Base-by-base conservation (phyloP, 2,888 invertebrate species). In the Deroplatys truncata region DNA sequence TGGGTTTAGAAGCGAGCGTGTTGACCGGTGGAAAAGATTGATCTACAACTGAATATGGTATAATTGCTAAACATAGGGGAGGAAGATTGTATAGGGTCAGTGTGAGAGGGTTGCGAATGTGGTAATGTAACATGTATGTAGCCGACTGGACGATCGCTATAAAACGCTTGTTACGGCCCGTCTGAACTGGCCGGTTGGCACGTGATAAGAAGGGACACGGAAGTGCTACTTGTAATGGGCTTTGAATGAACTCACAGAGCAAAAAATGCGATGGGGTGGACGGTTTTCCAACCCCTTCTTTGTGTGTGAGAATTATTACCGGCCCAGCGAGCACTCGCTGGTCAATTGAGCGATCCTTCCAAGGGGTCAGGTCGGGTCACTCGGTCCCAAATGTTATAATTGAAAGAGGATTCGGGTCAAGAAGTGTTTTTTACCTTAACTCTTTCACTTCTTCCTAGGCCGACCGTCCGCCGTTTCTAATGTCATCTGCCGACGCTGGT, bases 171-270 rank as follows among this genome's bases (percentile, higher is more conserved):
- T 85, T 85, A 85, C 28, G 56, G 15, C 15, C 56, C 7, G 49
- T 28, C 56, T 28, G 7, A 56, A 28, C 56, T 72, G 56, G 20
- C 56, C 43, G 85, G 31, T 85, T 85, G 85, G 43, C 31, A 85
- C 85, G 49, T 43, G 35, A 49, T 49, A n/a, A 28, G 84, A 84
- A 35, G 49, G 85, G 85, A 85, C 85, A 85, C 85, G 85, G 85
- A 85, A 49, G 49, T 28, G 85, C 85, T 28, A 56, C 85, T 85
- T 85, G 49, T 85, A 85, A 85, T 85, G 85, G 85, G 85, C 49
- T 85, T 85, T 85, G 85, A 85, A 85, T 85, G 85, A 85, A 85
- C 85, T 85, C 85, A 20, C 16, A 4, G 16, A 16, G 28, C 85
- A 85, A 85, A 85, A 85, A 85, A 85, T 56, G n/a, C 49, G 20